Percentiles rank a stretch among this genome's conserved stretches.
These are phyloP conservation scores for Octomys mimax DNA, from an alignment of 2,797 vertebrate genomes.

Conservation along the genomic window DNA sequence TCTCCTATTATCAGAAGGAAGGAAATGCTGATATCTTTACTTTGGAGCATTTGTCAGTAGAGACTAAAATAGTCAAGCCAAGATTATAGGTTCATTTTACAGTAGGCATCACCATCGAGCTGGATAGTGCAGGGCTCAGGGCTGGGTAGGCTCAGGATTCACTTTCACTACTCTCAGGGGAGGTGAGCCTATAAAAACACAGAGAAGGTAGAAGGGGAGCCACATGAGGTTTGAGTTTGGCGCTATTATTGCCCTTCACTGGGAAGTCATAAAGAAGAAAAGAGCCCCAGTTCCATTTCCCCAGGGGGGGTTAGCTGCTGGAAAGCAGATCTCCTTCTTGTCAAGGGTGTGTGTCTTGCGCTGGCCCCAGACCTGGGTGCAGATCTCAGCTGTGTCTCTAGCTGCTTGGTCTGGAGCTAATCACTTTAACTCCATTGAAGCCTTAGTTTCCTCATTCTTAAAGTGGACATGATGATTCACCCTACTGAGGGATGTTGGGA, in stretches of 20 bases:
- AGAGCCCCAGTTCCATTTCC: neutral
- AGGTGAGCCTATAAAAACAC: conserved; percentile 51
- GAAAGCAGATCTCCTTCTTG: neutral
- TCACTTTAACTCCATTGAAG: neutral
- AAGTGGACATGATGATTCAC: conserved; percentile 16
- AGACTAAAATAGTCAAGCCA: conserved; percentile 24
- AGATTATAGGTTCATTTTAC: neutral
- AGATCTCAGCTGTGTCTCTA: conserved; percentile 7
- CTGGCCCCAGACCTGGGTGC: neutral
- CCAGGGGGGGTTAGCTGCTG: neutral
- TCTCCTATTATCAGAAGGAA: conserved; percentile 12
- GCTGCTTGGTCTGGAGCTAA: neutral
- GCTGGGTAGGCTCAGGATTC: neutral
- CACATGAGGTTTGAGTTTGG: neutral
- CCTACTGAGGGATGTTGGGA: neutral
- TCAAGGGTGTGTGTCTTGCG: neutral
- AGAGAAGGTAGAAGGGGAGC: conserved; percentile 7
- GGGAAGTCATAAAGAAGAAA: conserved; percentile 54
- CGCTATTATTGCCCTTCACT: conserved; percentile 10
- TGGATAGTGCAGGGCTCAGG: neutral
- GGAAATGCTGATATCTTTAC: conserved; percentile 27
- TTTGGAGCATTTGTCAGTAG: conserved; percentile 22
- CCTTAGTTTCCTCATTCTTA: conserved; percentile 7
- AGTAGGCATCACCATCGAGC: neutral
- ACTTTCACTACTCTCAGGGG: conserved; percentile 3